A percentile compares a stretch with the other conserved stretches of the same genome.
phyloP scores from a whole-genome alignment of 2,113 vertebrate genomes.

The Hirundichthys speculiger region DNA sequence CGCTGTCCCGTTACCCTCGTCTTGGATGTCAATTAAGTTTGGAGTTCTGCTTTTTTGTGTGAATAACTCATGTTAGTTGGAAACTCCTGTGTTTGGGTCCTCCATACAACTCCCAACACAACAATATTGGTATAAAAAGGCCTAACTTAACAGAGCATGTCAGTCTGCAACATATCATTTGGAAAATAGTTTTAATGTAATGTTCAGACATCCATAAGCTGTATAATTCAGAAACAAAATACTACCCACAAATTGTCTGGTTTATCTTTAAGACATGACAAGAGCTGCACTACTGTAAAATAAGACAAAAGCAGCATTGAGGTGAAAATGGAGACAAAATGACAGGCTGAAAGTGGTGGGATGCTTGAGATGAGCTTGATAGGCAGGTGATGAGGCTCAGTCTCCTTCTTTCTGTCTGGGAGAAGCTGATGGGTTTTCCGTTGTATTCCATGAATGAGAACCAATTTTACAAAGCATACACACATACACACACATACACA shows the following conservation, averaged over 20 bases:
- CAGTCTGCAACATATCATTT: not conserved
- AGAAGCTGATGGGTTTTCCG: slow-evolving; percentile 59
- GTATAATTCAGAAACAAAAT: slow-evolving; percentile 38
- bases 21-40: too few species aligned
- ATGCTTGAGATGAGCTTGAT: slow-evolving; percentile 61
- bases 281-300: slow-evolving; percentile 36
- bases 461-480: slow-evolving; percentile 25
- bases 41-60: too few species aligned
- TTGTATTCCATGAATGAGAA: slow-evolving; percentile 63
- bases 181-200: slow-evolving; percentile 24
- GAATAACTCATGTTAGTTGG: too few species aligned
- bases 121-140: too few species aligned
- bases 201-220: slow-evolving; percentile 2
- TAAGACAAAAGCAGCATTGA: slow-evolving; percentile 68
- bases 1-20: too few species aligned
- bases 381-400: slow-evolving; percentile 54
- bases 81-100: too few species aligned
- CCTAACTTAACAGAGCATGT: too few species aligned
- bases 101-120: too few species aligned
- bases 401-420: slow-evolving; percentile 54
- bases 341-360: slow-evolving; percentile 27
- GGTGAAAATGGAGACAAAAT: not conserved
- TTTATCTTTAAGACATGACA: slow-evolving; percentile 25
- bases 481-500: too few species aligned
- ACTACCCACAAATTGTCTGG: slow-evolving; percentile 31